Conservation (phyloP, 2,797 vertebrate species). For the Amniataba percoides region DNA sequence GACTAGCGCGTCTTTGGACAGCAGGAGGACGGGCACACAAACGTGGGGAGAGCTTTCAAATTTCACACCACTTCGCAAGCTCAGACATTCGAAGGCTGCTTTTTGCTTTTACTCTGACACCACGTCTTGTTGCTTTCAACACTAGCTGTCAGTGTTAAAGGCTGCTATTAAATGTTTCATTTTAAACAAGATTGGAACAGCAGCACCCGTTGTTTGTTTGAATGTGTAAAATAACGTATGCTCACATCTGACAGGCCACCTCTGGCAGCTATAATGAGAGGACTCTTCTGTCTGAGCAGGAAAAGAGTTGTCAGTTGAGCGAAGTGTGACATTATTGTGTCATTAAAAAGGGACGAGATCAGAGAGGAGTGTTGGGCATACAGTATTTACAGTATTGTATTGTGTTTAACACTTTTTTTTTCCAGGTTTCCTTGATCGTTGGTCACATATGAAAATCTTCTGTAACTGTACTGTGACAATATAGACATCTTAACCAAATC, state of each 20-base stretch:
- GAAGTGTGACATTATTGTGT: neutral
- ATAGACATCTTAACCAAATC: too few relatives aligned
- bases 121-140: neutral
- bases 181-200: neutral
- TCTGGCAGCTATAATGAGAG: neutral
- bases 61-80: neutral
- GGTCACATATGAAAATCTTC: too few relatives aligned
- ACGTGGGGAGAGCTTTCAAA: neutral
- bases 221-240: neutral
- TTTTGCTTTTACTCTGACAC: slow-evolving; percentile 2
- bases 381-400: neutral
- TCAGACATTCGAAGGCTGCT: neutral
- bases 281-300: neutral
- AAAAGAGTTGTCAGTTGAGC: neutral
- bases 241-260: neutral
- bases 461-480: too few relatives aligned
- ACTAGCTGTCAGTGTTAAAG: neutral
- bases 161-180: neutral
- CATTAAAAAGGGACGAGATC: neutral
- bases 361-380: neutral
- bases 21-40: neutral
- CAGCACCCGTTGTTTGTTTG: neutral
- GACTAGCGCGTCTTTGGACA: neutral
- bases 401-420: neutral
- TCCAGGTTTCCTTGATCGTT: neutral